phyloP scores from a whole-genome alignment of 2,888 invertebrate species.

The Apotomis capreana region DNA sequence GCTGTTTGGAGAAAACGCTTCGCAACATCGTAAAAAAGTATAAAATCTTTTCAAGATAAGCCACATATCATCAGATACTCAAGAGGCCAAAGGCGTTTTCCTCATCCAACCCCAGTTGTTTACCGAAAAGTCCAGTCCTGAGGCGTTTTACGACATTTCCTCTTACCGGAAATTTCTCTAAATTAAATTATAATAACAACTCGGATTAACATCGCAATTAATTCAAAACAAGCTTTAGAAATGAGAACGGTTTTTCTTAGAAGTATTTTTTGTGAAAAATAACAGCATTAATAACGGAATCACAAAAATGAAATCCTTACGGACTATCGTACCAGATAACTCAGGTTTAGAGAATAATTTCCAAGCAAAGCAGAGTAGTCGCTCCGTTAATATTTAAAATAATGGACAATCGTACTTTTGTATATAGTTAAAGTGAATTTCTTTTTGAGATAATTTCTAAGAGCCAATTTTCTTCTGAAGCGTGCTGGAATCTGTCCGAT shows the following conservation, averaged over 20 bases:
- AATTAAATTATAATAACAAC: conserved; percentile 39
- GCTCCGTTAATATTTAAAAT: neutral
- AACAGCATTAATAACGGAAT: no score
- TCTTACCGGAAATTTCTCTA: conserved; percentile 5
- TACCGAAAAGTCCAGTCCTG: conserved; percentile 5
- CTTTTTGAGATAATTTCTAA: neutral
- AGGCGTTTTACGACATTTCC: conserved; percentile 23
- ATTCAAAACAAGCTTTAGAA: conserved; percentile 34
- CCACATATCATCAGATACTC: conserved; percentile 21
- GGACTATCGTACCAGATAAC: no score
- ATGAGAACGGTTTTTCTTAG: neutral
- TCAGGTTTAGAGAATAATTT: no score
- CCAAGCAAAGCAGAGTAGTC: no score
- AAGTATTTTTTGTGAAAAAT: neutral
- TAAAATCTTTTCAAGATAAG: conserved; percentile 3
- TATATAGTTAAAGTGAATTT: neutral
- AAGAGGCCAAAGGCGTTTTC: conserved; percentile 19
- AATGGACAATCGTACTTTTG: neutral
- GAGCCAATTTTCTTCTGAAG: neutral
- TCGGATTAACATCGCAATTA: conserved; percentile 34
- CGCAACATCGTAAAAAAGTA: conserved; percentile 10
- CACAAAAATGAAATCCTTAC: neutral
- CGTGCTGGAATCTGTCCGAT: neutral
- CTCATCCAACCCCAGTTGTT: conserved; percentile 10
- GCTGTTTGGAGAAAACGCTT: conserved; percentile 1